Evolutionary conservation across 2,888 invertebrate species (phyloP).

Genomic region (Lasioglossum figueresi): DNA sequence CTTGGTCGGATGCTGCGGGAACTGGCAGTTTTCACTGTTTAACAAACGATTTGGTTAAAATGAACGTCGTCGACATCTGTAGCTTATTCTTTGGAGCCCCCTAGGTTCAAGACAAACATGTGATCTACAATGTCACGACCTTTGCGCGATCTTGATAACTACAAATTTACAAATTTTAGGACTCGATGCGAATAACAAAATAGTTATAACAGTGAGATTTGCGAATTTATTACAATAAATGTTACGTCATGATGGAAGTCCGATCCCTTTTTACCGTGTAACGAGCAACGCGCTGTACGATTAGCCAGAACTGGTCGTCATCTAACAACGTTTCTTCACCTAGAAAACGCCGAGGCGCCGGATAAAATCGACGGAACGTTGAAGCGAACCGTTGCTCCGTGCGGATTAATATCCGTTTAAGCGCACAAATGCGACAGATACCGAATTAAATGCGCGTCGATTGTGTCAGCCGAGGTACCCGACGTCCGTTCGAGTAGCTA

Average conservation of each 20-base stretch:
- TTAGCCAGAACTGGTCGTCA: background rate
- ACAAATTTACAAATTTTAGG: no score
- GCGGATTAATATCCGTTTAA: conserved; percentile 47
- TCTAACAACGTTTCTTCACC: background rate
- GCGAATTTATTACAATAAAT: no score
- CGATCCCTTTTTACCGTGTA: no score
- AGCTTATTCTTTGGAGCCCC: background rate
- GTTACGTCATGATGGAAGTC: no score
- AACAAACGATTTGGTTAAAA: background rate
- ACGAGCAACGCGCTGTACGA: background rate
- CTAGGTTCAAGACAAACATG: no score
- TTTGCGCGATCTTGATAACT: no score
- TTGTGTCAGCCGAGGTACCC: conserved; percentile 32
- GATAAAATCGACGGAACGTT: background rate
- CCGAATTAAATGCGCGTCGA: conserved; percentile 53
- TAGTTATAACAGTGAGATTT: no score
- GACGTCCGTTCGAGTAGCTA: conserved; percentile 12
- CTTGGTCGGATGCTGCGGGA: background rate
- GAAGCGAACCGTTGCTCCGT: conserved; percentile 5
- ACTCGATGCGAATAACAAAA: no score
- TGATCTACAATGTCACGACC: no score
- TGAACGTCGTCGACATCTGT: no score
- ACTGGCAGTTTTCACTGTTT: background rate
- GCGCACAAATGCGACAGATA: conserved; percentile 48
- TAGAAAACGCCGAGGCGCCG: background rate